Evolutionary conservation across 1,140 invertebrate species (phyloP), one percentile per base, ranked within the genome.

Genomic region (Epicauta chinensis): DNA sequence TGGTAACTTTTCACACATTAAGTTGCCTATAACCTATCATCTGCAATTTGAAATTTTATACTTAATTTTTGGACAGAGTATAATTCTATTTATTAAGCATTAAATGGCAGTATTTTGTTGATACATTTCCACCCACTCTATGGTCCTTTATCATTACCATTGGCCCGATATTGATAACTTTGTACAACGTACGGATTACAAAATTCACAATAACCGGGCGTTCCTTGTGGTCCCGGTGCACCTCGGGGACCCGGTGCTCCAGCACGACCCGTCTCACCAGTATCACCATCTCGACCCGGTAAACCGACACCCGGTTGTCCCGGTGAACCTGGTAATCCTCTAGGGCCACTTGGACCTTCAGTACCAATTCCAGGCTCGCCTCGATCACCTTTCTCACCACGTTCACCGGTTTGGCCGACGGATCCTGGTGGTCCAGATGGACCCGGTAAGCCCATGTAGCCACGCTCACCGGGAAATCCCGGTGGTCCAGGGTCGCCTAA

Each of bases 321-420:
- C 47, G 76, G 71, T 35, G 77, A 71, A 49, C 83, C 83, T 73
- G 77, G 76, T 44, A 71, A 48, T 41, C 86, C 85, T 61, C 75
- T 70, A 1, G 77, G 73, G 32, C 86, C 86, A 39, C 77, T 70
- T 1, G 79, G 77, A n/a, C 86, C 86, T 70, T 84, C 84, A 2
- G 79, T 55, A 0, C 83, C 83, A 31, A 83, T 59, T 1, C 84
- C 85, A 66, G 86, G 78, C 0, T 70, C 67, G 1, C 86, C 86
- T 65, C 79, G 66, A 5, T 87, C 84, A 1, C 86, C 86, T 61
- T 84, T 86, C 44, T 86, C 84, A 0, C 86, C 86, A 56, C 79
- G 75, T 59, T 81, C 77, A 1, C 86, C 85, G 36, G 70, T 59
- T 6, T 63, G 58, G 5, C 86, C 86, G 7, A 71, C 64, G 10